Conservation (phyloP, 2,113 vertebrate species). For the Cottus gobio region DNA sequence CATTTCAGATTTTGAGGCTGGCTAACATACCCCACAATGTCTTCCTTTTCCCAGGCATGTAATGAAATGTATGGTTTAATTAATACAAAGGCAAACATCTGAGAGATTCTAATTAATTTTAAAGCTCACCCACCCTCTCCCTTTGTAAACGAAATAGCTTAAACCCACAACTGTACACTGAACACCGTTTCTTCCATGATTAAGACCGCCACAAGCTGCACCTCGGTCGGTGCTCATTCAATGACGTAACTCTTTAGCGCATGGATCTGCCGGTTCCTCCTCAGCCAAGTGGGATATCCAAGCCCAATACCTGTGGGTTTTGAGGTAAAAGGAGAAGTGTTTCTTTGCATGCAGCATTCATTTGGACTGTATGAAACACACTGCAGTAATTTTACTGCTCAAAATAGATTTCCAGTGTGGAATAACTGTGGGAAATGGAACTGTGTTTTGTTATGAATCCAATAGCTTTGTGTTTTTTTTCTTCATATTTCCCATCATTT, state of each 20-base stretch:
- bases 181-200: constrained; percentile 29
- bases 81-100: constrained; percentile 11
- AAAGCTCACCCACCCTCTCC: constrained; percentile 14
- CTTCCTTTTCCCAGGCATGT: constrained; percentile 10
- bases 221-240: constrained; percentile 42
- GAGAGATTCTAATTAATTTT: not conserved
- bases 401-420: constrained; percentile 62
- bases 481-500: not conserved
- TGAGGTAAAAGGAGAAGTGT: constrained; percentile 58
- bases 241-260: constrained; percentile 48
- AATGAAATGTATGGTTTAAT: constrained; percentile 1
- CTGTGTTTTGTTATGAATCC: constrained; percentile 38
- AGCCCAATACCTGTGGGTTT: constrained; percentile 73
- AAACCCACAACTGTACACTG: constrained; percentile 9
- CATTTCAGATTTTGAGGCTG: not conserved
- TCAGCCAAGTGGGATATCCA: constrained; percentile 63
- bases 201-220: constrained; percentile 33
- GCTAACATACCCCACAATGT: not conserved
- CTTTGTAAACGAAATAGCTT: constrained; percentile 29
- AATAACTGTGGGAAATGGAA: constrained; percentile 55
- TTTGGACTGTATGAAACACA: constrained; percentile 63
- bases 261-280: constrained; percentile 38
- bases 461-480: not conserved
- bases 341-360: constrained; percentile 67
- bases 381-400: constrained; percentile 61